These are phyloP conservation scores for Condylura cristata DNA, from an alignment of 2,113 vertebrate species.

Conservation along the genomic window DNA sequence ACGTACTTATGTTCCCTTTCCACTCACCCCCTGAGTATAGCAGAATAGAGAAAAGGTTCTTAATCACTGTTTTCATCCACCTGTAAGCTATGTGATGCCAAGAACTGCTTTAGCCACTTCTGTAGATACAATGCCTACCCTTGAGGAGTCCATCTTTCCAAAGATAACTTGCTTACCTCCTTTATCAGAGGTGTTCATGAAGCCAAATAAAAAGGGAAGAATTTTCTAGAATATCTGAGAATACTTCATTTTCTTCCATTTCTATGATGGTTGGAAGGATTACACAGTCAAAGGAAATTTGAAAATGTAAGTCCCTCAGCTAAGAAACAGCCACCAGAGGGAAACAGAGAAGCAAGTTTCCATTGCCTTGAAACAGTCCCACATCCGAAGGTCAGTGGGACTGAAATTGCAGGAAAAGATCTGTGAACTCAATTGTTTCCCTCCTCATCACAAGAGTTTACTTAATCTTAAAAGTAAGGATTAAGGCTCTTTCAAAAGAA, in stretches of 20 bases:
- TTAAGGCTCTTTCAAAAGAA: background rate
- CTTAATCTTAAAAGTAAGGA: slow-evolving; percentile 22
- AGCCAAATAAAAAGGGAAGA: background rate
- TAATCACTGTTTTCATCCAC: background rate
- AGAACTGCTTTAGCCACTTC: background rate
- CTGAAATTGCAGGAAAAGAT: background rate
- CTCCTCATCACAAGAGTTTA: background rate
- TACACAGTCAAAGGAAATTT: slow-evolving; percentile 35
- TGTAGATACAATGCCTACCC: background rate
- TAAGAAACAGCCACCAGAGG: slow-evolving; percentile 41
- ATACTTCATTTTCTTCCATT: slow-evolving; percentile 27
- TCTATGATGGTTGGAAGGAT: background rate
- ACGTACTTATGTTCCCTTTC: background rate
- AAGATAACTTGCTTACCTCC: background rate
- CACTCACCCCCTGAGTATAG: background rate
- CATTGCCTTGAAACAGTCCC: background rate
- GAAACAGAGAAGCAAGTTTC: slow-evolving; percentile 36
- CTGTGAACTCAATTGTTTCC: background rate
- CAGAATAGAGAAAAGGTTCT: background rate
- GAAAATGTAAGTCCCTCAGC: slow-evolving; percentile 4
- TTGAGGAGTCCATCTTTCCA: background rate
- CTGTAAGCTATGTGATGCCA: background rate
- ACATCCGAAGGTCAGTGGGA: background rate
- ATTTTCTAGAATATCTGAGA: background rate
- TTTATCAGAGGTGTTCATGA: slow-evolving; percentile 1